Evolutionary conservation across 2,113 vertebrate species (phyloP).

Genomic region (Mirza zaza): DNA sequence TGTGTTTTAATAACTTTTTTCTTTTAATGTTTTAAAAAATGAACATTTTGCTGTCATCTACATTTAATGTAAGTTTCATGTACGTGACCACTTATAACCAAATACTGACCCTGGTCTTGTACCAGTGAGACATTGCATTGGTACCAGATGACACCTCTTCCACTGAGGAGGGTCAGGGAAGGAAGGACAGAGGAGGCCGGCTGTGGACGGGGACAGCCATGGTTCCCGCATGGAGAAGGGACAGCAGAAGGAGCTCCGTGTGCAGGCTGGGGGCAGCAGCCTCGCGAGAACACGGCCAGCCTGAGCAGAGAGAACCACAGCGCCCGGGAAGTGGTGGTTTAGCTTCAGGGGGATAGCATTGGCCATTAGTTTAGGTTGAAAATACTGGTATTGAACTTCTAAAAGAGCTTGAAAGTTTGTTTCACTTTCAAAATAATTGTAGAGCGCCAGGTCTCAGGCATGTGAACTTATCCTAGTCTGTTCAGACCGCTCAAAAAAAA

Average conservation of each 20-base stretch:
- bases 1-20: neutral
- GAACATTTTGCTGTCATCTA: neutral
- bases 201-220: neutral
- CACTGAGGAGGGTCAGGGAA: neutral
- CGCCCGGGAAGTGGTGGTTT: neutral
- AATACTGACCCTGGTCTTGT: neutral
- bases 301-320: neutral
- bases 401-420: neutral
- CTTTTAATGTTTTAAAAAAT: neutral
- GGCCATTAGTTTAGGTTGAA: neutral
- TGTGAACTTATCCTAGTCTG: neutral
- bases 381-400: neutral
- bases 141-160: neutral
- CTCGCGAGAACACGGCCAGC: neutral
- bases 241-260: neutral
- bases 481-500: neutral
- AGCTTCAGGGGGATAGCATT: rapidly evolving
- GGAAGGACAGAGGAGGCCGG: neutral
- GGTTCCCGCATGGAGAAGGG: neutral
- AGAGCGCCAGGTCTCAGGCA: neutral
- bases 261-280: neutral
- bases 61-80: neutral
- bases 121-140: neutral
- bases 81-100: neutral
- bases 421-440: neutral